Conservation (phyloP, 2,888 invertebrate genomes). For the Neoascia interrupta region DNA sequence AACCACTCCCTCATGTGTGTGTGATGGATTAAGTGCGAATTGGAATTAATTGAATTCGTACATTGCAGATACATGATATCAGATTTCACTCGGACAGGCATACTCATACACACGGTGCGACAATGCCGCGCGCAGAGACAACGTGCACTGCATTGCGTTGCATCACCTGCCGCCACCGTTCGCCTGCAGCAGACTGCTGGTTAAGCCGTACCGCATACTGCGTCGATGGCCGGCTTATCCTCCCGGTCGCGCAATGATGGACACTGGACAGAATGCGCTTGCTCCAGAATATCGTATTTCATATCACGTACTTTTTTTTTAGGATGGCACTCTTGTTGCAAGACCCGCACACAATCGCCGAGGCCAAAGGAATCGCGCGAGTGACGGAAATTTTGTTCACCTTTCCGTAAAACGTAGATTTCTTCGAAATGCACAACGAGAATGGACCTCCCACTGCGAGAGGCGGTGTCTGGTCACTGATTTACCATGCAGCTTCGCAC, state of each 20-base stretch:
- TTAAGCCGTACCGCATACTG: slow-evolving; percentile 54
- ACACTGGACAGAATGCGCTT: slow-evolving; percentile 62
- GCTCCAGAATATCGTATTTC: slow-evolving; percentile 66
- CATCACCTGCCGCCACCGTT: slow-evolving; percentile 64
- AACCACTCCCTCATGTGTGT: slow-evolving; percentile 67
- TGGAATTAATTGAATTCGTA: slow-evolving; percentile 69
- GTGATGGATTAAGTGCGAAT: slow-evolving; percentile 70
- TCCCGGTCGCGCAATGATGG: slow-evolving; percentile 32
- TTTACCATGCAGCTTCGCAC: slow-evolving; percentile 34
- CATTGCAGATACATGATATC: slow-evolving; percentile 67
- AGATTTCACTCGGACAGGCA: slow-evolving; percentile 52
- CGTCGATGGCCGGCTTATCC: slow-evolving; percentile 43
- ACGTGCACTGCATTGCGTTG: slow-evolving; percentile 38
- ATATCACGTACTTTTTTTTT: slow-evolving; percentile 57
- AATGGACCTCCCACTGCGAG: slow-evolving; percentile 52
- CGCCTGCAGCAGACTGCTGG: no score
- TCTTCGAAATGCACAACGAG: slow-evolving; percentile 46
- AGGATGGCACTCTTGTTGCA: slow-evolving; percentile 18
- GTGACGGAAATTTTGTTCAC: slow-evolving; percentile 51
- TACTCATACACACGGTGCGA: slow-evolving; percentile 30
- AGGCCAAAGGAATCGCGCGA: no score
- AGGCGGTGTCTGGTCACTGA: slow-evolving; percentile 34
- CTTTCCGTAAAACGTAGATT: slow-evolving; percentile 37
- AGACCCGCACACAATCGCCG: slow-evolving; percentile 16
- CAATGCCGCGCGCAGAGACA: slow-evolving; percentile 15